Evolutionary conservation across 2,797 vertebrate species (phyloP), one percentile per base, ranked within the genome.

Genomic region (Sandelia bainsii): DNA sequence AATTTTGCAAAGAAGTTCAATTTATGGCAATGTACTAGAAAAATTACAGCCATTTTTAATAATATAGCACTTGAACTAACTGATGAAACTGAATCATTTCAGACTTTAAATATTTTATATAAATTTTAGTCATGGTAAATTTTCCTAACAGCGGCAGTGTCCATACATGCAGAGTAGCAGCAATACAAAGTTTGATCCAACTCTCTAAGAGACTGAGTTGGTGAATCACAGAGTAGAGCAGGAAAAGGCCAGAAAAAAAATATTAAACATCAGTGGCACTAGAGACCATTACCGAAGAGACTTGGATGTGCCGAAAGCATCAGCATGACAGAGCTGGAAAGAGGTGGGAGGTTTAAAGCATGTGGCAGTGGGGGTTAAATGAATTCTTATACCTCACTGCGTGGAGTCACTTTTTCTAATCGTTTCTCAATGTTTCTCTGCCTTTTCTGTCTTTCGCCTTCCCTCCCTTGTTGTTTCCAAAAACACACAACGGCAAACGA

Each of bases 361-460:
- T 46, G 79, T 3, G 74, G 42, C 84, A 84, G 85, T 78, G 6
- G 87, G 83, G 50, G 78, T 48, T 65, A 78, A 86, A 88, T 90
- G 63, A 87, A 82, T 84, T 85, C 69, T 84, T 84, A 90, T 84
- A 84, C 82, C 29, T 74, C 87, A 4, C 87, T 64, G 77, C 81
- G 5, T 85, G 87, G 72, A n/a, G 44, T 84, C 82, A 76, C 79
- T 77, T 73, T 69, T 14, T 69, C 72, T 20, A 40, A 65, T 27
- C 65, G 40, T 10, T 25, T 73, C 78, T 68, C 67, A 2, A 14
- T 19, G 57, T 63, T 69, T 69, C 70, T 80, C 63, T 72, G 37
- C 44, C 59, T 57, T 37, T n/a, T 49, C 19, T 34, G 27, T 62
- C 59, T 62, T 34, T 14, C 44, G 27, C 34, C 50, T 63, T 69